These are phyloP conservation scores for Nomada ruficornis DNA, from an alignment of 2,888 invertebrate genomes.

Conservation along the genomic window DNA sequence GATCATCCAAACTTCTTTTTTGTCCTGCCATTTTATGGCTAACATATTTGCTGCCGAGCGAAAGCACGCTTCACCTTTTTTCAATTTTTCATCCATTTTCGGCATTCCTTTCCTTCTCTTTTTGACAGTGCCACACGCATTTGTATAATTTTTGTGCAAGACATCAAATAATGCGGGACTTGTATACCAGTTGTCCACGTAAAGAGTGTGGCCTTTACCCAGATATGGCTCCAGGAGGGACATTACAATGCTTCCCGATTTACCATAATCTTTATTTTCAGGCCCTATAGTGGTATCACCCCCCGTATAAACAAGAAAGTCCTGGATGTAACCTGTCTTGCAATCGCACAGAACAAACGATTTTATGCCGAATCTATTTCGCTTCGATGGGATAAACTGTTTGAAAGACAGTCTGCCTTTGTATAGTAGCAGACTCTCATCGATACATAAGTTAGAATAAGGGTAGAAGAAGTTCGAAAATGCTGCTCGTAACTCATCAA, in stretches of 20 bases:
- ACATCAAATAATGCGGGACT: constrained; percentile 36
- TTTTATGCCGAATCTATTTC: constrained; percentile 31
- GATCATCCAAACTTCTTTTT: constrained; percentile 19
- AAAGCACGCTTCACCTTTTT: constrained; percentile 16
- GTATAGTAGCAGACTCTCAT: no score
- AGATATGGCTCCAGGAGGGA: constrained; percentile 23
- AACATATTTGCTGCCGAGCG: constrained; percentile 2
- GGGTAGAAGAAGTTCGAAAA: no score
- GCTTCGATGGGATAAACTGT: constrained; percentile 14
- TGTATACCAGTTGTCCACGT: constrained; percentile 36
- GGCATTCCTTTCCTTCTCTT: constrained; percentile 38
- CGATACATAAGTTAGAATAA: no score
- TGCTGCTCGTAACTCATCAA: no score
- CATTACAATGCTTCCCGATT: constrained; percentile 26
- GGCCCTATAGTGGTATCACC: constrained; percentile 16
- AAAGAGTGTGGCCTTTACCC: constrained; percentile 31
- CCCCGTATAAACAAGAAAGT: constrained; percentile 39
- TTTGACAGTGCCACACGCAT: constrained; percentile 30
- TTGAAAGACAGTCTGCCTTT: no score
- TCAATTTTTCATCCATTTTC: constrained; percentile 36
- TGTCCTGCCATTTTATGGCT: constrained; percentile 16
- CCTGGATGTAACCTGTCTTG: constrained; percentile 37
- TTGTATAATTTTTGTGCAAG: constrained; percentile 28
- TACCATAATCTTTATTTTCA: constrained; percentile 17
- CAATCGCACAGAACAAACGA: constrained; percentile 36